A percentile compares a stretch with the other conserved stretches of the same genome.
These are phyloP conservation scores for Hecatera dysodea DNA, from an alignment of 2,888 invertebrate species.

Conservation along the genomic window DNA sequence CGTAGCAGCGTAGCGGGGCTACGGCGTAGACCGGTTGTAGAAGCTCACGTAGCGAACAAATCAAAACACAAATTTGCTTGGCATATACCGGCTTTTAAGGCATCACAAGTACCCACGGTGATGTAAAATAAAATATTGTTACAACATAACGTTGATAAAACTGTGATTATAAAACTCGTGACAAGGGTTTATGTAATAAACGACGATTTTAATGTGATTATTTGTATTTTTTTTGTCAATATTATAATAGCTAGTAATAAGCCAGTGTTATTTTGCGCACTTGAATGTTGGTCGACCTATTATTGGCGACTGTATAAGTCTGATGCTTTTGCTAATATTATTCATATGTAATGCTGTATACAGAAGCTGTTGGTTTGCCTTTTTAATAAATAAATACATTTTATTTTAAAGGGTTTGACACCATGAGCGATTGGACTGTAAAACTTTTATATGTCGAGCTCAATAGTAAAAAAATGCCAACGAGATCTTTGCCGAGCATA, in stretches of 20 bases:
- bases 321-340: too few relatives aligned
- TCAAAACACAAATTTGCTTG: slow-evolving; percentile 59
- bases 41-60: slow-evolving; percentile 65
- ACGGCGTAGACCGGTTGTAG: slow-evolving; percentile 63
- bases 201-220: too few relatives aligned
- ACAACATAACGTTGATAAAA: not conserved
- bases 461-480: slow-evolving; percentile 16
- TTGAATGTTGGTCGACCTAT: too few relatives aligned
- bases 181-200: not conserved
- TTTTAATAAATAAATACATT: too few relatives aligned
- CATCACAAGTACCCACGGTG: slow-evolving; percentile 8
- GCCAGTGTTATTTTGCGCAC: too few relatives aligned
- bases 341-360: too few relatives aligned
- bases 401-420: not conserved
- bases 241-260: too few relatives aligned
- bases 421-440: not conserved
- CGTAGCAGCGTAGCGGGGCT: slow-evolving; percentile 45
- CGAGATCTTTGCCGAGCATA: slow-evolving; percentile 6
- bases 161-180: slow-evolving; percentile 8
- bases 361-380: too few relatives aligned
- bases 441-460: not conserved
- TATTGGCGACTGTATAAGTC: too few relatives aligned
- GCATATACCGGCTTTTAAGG: slow-evolving; percentile 43
- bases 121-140: not conserved
- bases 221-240: too few relatives aligned